Evolutionary conservation across 1,140 invertebrate species (phyloP).

Genomic region (Drosophila serrata): DNA sequence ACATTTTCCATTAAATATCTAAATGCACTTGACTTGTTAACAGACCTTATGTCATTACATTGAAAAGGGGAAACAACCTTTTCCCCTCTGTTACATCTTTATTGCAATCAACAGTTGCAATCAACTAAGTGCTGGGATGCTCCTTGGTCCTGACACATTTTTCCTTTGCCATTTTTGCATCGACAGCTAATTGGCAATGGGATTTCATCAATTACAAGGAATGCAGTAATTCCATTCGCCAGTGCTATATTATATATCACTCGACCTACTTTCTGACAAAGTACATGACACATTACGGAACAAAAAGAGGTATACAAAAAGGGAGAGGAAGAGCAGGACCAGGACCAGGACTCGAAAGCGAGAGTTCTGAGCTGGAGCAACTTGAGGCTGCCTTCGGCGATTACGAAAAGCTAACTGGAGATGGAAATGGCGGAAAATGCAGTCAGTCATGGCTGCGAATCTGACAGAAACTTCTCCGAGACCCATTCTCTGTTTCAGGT

Average conservation of each 20-base stretch:
- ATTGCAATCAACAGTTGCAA: constrained; percentile 7
- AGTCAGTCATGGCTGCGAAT: constrained; percentile 47
- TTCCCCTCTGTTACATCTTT: not conserved
- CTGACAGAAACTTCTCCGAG: constrained; percentile 1
- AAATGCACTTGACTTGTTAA: not conserved
- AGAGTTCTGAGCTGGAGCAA: constrained; percentile 15
- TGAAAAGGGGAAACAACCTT: too few species aligned
- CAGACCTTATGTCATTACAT: not conserved
- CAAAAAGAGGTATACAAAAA: constrained; percentile 6
- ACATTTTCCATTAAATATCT: not conserved
- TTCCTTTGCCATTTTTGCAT: constrained; percentile 32
- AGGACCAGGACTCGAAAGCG: not conserved
- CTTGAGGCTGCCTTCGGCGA: constrained; percentile 38
- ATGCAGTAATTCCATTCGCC: constrained; percentile 53
- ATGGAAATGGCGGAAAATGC: constrained; percentile 63
- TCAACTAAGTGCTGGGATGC: constrained; percentile 25
- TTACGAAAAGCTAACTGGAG: constrained; percentile 32
- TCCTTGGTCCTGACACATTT: constrained; percentile 8
- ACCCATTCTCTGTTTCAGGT: constrained; percentile 20
- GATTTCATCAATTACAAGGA: constrained; percentile 66
- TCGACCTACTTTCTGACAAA: constrained; percentile 62
- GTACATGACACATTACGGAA: constrained; percentile 41
- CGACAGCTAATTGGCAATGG: constrained; percentile 67
- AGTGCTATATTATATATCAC: constrained; percentile 29
- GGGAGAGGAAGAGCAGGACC: not conserved